Conservation (phyloP, 2,888 invertebrate species). For the Calliopum simillimum region DNA sequence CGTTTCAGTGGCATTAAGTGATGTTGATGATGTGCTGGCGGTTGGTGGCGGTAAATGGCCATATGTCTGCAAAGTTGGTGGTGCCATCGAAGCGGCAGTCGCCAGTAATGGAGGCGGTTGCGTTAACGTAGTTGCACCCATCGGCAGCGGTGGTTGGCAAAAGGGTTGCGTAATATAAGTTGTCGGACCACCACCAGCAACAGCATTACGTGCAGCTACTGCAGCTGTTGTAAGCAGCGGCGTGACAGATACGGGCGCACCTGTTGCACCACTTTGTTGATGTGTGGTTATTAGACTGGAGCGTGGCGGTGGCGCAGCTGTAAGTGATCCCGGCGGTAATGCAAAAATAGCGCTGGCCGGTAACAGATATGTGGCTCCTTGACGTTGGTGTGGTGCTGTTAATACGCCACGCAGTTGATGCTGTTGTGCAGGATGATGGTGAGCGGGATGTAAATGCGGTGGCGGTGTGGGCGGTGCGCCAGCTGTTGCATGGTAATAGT, state of each 20-base stretch:
- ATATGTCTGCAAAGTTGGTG: slow-evolving; percentile 41
- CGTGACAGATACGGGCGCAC: slow-evolving; percentile 43
- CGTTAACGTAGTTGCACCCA: slow-evolving; percentile 47
- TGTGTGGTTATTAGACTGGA: slow-evolving; percentile 48
- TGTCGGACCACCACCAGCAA: slow-evolving; percentile 51
- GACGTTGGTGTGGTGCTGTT: slow-evolving; percentile 40
- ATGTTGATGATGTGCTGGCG: slow-evolving; percentile 39
- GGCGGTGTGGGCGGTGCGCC: slow-evolving; percentile 43
- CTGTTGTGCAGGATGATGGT: slow-evolving; percentile 41
- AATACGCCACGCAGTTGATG: slow-evolving; percentile 47
- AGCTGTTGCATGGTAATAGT: slow-evolving; percentile 41
- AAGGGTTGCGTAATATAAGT: slow-evolving; percentile 53
- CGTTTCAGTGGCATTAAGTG: slow-evolving; percentile 44
- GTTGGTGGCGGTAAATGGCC: slow-evolving; percentile 42
- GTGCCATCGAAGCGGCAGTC: slow-evolving; percentile 42
- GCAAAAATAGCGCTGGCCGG: slow-evolving; percentile 44
- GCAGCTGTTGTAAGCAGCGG: slow-evolving; percentile 44
- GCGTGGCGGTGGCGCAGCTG: slow-evolving; percentile 54
- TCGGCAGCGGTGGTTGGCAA: slow-evolving; percentile 49
- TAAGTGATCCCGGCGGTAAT: slow-evolving; percentile 45
- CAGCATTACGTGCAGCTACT: slow-evolving; percentile 40
- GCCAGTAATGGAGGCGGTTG: slow-evolving; percentile 48
- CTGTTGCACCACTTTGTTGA: slow-evolving; percentile 45
- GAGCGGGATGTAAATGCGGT: slow-evolving; percentile 42
- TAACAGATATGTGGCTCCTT: slow-evolving; percentile 37